These are phyloP conservation scores for Oreohelix idahoensis DNA, from an alignment of 1,140 invertebrate genomes.

Conservation along the genomic window DNA sequence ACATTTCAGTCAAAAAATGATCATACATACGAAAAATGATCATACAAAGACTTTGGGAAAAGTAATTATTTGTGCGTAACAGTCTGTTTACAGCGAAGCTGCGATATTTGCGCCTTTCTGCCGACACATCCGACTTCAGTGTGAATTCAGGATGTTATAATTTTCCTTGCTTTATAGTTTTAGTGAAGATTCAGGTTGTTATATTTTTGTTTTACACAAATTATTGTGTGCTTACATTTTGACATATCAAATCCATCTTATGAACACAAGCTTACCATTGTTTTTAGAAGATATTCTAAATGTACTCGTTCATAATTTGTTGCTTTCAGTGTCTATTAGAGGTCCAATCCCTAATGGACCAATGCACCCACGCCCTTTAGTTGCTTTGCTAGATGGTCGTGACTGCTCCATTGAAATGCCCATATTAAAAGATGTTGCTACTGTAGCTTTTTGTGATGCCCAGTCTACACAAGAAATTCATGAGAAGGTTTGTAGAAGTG, in stretches of 20 bases:
- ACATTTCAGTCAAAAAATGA: too few relatives aligned
- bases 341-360: conserved; percentile 82
- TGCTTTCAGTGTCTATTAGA: conserved; percentile 68
- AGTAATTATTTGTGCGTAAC: too few relatives aligned
- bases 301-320: not conserved
- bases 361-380: conserved; percentile 92
- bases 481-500: conserved; percentile 85
- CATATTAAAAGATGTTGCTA: conserved; percentile 99
- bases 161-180: too few relatives aligned
- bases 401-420: conserved; percentile 99
- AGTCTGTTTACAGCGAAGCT: too few relatives aligned
- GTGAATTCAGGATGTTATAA: too few relatives aligned
- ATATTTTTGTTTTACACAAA: too few relatives aligned
- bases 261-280: too few relatives aligned
- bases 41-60: too few relatives aligned
- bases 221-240: not conserved
- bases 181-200: too few relatives aligned
- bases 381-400: conserved; percentile 96
- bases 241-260: not conserved
- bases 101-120: too few relatives aligned
- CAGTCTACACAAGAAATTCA: conserved; percentile 99
- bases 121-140: too few relatives aligned
- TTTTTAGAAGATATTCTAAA: not conserved
- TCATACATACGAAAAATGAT: too few relatives aligned
- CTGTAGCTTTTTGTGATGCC: conserved; percentile 99